Conservation (phyloP, 2,113 vertebrate species). For the Nerophis lumbriciformis region DNA sequence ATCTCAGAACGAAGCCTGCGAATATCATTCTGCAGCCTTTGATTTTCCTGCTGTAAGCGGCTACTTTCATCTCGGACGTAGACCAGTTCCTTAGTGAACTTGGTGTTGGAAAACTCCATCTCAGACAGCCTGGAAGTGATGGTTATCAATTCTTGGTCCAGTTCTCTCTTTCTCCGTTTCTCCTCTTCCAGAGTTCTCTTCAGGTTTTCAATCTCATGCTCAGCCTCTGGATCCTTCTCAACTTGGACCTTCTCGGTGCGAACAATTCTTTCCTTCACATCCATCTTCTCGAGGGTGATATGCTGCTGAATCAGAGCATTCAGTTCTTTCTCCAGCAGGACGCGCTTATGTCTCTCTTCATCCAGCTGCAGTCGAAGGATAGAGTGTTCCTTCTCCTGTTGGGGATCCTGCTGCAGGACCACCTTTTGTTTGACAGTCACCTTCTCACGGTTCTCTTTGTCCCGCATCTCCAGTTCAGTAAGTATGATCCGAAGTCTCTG, state of each 20-base stretch:
- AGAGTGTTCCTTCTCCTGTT: constrained; percentile 90
- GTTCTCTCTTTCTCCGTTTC: constrained; percentile 74
- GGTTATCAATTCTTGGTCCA: constrained; percentile 77
- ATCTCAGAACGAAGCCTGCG: constrained; percentile 87
- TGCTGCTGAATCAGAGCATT: constrained; percentile 80
- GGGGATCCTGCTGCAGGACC: constrained; percentile 92
- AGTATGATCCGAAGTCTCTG: constrained; percentile 82
- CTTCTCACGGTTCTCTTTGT: constrained; percentile 84
- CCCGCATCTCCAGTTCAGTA: constrained; percentile 78
- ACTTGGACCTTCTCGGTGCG: constrained; percentile 91
- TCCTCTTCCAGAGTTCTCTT: constrained; percentile 84
- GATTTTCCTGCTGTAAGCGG: constrained; percentile 87
- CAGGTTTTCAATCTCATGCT: constrained; percentile 86
- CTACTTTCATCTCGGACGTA: constrained; percentile 89
- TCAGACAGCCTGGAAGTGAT: constrained; percentile 80
- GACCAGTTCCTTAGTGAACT: constrained; percentile 87
- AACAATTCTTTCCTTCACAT: constrained; percentile 91
- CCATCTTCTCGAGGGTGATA: constrained; percentile 78
- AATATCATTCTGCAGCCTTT: constrained; percentile 84
- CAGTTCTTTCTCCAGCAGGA: constrained; percentile 83
- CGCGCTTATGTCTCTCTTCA: constrained; percentile 83
- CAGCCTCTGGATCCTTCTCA: constrained; percentile 84
- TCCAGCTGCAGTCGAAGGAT: constrained; percentile 86
- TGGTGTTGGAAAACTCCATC: constrained; percentile 90
- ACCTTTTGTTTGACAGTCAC: constrained; percentile 94